Base-by-base conservation (phyloP, 2,888 invertebrate genomes). In the Polyploca ridens region DNA sequence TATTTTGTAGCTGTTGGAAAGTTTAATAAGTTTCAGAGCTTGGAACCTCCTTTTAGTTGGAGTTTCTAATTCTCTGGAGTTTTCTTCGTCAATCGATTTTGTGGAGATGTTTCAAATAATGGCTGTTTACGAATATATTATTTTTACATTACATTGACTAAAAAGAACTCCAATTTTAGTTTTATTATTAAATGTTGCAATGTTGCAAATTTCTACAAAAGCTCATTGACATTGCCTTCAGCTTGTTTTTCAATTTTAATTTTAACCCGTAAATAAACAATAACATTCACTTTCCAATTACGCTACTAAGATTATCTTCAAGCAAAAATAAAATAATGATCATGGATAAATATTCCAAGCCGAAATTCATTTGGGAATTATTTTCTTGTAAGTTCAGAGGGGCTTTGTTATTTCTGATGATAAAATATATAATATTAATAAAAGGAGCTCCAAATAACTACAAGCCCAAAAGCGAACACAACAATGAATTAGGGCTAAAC, bases 391-490 rank as follows among this genome's bases (percentile, higher is more conserved):
- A 54, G n/a, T 10, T 54, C 54, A 10, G 54, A 46, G n/a, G n/a
- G 46, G 69, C 63, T 64, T 54, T 61, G 61, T 60, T 63, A 64
- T 61, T 58, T 68, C 63, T 68, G 62, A 35, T 65, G 65, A 65
- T 65, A 67, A 74, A 72, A 77, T 76, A 73, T 7, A 49, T 49
- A 49, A 16, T 49, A 16, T 16, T 16, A 49, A 54, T 54, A 7
- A 54, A 54, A 54, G 6, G 8, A 19, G 7, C 8, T 19, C 10
- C 54, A 16, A 54, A 54, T 54, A 19, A 54, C 5, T 5, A 8
- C n/a, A 54, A 19, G 19, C 54, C 19, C 54, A 1, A 7, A 54
- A 54, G 54, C 19, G 19, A 54, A 54, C 54, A 54, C 54, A 54
- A 54, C 14, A 54, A 19, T 54, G 19, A n/a, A 10, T 54, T 19